A percentile compares a stretch with the other conserved stretches of the same genome.
Evolutionary conservation across 2,888 invertebrate species (phyloP).

Genomic region (Apodemia zela): DNA sequence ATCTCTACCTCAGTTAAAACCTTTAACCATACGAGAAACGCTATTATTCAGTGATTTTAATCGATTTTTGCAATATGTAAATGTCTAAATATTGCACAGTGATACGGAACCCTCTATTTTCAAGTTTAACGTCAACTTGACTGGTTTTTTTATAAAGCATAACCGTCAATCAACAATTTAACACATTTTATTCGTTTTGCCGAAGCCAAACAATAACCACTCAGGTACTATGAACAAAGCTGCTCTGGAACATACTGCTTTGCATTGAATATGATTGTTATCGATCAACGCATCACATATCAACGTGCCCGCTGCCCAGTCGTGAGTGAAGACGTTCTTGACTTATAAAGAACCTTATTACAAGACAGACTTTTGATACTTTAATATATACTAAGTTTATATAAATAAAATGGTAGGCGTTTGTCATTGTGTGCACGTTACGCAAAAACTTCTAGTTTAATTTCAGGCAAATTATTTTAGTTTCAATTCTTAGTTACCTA

Average conservation of each 20-base stretch:
- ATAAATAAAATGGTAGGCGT: no score
- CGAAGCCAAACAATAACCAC: conserved; percentile 7
- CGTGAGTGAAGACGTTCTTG: conserved; percentile 9
- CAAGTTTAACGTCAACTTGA: no score
- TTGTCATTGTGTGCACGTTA: no score
- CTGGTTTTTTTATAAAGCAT: background rate
- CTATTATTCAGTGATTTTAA: no score
- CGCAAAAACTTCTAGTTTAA: no score
- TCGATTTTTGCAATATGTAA: no score
- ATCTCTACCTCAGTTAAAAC: no score
- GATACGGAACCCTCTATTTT: no score
- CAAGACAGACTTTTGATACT: conserved; percentile 10
- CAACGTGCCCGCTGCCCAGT: conserved; percentile 25
- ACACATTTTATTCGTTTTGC: conserved; percentile 9
- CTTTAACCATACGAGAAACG: no score
- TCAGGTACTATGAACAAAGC: conserved; percentile 7
- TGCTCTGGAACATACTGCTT: conserved; percentile 32
- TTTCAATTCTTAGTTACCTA: no score
- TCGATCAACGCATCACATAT: conserved; percentile 34
- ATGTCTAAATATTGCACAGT: no score
- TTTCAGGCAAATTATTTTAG: no score
- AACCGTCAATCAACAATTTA: conserved; percentile 8
- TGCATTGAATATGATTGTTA: conserved; percentile 50
- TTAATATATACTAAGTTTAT: background rate
- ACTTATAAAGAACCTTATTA: conserved; percentile 19